These are phyloP conservation scores for Tenthredo scrophulariae DNA, from an alignment of 2,888 invertebrate species.

Conservation along the genomic window DNA sequence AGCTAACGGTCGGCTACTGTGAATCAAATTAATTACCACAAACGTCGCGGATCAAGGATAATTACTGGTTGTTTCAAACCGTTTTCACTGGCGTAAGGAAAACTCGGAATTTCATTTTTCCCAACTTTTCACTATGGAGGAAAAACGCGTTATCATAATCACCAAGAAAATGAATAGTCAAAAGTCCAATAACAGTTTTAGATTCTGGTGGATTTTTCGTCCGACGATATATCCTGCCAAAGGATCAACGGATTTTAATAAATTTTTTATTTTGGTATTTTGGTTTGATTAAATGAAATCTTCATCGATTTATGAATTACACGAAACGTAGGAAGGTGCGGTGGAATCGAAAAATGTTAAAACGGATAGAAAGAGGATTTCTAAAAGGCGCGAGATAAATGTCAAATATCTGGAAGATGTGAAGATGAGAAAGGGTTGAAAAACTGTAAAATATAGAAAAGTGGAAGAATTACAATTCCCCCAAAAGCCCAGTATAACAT, in stretches of 20 bases:
- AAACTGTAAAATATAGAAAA: background rate
- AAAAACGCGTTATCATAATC: background rate
- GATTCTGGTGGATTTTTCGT: no score
- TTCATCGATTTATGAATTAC: no score
- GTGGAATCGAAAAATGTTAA: background rate
- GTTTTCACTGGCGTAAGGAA: background rate
- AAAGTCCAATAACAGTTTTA: background rate
- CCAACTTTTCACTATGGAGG: background rate
- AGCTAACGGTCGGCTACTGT: background rate
- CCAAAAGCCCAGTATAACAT: background rate
- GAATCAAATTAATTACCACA: constrained; percentile 33
- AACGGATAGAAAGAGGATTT: background rate
- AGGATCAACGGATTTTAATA: no score
- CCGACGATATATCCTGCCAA: no score
- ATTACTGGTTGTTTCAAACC: background rate
- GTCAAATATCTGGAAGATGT: background rate
- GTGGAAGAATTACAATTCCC: background rate
- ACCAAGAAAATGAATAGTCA: background rate
- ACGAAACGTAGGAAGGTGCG: background rate
- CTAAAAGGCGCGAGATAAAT: background rate
- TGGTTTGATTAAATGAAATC: no score
- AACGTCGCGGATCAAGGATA: background rate
- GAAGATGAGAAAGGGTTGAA: background rate
- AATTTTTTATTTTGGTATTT: no score
- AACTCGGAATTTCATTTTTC: background rate